These are phyloP conservation scores for Tolypeutes matacus DNA, from an alignment of 2,797 vertebrate genomes.

Conservation along the genomic window DNA sequence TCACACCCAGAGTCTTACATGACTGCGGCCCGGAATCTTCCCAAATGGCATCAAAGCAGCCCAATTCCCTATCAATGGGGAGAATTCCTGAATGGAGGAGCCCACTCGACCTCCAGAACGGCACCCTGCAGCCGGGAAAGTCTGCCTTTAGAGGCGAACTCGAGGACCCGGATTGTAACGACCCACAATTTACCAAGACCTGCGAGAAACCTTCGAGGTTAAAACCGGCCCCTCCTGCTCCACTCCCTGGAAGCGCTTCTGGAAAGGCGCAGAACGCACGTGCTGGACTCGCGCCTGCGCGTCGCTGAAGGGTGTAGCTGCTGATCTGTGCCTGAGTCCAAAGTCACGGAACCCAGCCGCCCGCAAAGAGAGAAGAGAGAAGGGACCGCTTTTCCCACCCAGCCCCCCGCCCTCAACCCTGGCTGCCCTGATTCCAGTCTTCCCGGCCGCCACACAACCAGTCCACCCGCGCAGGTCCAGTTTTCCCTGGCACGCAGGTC, in stretches of 20 bases:
- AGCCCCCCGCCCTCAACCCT: neutral
- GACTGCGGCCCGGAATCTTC: neutral
- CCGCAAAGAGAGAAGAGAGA: neutral
- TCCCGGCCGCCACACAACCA: neutral
- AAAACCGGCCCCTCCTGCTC: neutral
- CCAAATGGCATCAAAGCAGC: neutral
- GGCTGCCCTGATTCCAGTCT: neutral
- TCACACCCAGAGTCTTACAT: neutral
- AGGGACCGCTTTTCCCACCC: too few relatives aligned
- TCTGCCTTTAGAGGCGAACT: neutral
- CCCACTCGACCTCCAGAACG: neutral
- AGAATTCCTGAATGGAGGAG: neutral
- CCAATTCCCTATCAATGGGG: neutral
- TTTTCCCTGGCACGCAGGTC: neutral
- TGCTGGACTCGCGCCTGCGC: neutral
- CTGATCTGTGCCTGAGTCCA: neutral
- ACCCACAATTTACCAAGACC: neutral
- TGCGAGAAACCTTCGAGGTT: neutral
- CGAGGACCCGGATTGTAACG: neutral
- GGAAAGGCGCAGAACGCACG: fast-evolving
- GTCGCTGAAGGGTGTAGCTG: neutral
- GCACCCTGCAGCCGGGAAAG: neutral
- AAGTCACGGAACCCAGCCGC: neutral
- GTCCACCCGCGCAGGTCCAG: neutral
- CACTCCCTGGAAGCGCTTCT: neutral